Evolutionary conservation across 2,797 vertebrate genomes (phyloP).

Genomic region (Sylvilagus floridanus): DNA sequence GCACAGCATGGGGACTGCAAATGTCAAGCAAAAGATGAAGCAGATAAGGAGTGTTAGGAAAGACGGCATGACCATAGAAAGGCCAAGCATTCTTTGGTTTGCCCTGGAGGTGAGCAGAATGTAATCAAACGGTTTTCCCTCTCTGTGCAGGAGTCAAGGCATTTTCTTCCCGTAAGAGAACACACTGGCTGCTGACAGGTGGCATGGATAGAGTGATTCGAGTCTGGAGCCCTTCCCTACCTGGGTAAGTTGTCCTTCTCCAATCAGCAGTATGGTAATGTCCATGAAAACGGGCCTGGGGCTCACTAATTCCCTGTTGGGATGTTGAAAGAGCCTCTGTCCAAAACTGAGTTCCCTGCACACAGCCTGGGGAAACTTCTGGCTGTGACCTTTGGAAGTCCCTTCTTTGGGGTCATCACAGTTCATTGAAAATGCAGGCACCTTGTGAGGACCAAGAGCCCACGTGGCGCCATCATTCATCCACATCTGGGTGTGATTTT

Average conservation of each 20-base stretch:
- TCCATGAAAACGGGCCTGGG: neutral
- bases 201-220: slow-evolving; percentile 88
- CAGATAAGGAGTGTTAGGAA: slow-evolving; percentile 85
- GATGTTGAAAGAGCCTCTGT: neutral
- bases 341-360: neutral
- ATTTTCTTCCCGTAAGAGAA: slow-evolving; percentile 88
- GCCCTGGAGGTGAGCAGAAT: slow-evolving; percentile 82
- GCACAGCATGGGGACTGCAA: slow-evolving; percentile 83
- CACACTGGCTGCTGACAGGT: slow-evolving; percentile 88
- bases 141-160: slow-evolving; percentile 88
- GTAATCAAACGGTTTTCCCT: slow-evolving; percentile 87
- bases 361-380: neutral
- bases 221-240: slow-evolving; percentile 90
- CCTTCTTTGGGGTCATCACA: neutral
- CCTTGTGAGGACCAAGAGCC: neutral
- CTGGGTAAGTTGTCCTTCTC: slow-evolving; percentile 82
- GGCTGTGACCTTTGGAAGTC: neutral
- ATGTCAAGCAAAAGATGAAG: slow-evolving; percentile 86
- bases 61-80: slow-evolving; percentile 85
- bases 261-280: neutral
- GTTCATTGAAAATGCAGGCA: neutral
- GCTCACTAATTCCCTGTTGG: neutral
- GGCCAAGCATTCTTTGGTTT: slow-evolving; percentile 65
- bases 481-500: neutral
- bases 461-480: neutral